A percentile compares a stretch with the other conserved stretches of the same genome.
Conservation (phyloP, 2,797 vertebrate genomes). For the Thripadectes ignobilis region DNA sequence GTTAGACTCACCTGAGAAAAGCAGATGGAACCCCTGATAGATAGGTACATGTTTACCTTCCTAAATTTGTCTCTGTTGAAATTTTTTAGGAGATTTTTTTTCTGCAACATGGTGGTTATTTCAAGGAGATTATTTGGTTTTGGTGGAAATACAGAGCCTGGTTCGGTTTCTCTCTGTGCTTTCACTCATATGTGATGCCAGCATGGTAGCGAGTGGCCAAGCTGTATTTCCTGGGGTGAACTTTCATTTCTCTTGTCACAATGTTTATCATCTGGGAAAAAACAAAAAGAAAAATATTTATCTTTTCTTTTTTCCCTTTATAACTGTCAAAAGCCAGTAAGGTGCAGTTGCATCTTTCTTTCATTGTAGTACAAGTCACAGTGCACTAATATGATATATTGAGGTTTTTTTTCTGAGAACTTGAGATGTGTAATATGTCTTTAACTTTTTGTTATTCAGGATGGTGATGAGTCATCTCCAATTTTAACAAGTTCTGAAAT, state of each 20-base stretch:
- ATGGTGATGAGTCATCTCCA: slow-evolving; percentile 89
- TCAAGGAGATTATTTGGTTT: neutral
- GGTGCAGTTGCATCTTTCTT: neutral
- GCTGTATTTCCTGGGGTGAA: accelerated
- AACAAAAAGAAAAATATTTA: neutral
- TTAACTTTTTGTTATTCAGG: slow-evolving; percentile 75
- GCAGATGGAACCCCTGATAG: neutral
- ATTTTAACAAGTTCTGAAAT: slow-evolving; percentile 92
- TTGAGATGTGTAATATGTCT: neutral
- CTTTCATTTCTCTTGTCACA: neutral
- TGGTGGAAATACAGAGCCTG: accelerated
- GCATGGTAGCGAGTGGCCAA: neutral
- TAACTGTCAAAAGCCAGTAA: neutral
- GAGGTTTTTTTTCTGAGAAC: neutral
- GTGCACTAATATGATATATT: neutral
- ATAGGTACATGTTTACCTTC: accelerated
- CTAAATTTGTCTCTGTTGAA: neutral
- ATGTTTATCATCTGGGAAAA: neutral
- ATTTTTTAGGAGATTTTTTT: neutral
- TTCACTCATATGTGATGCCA: neutral
- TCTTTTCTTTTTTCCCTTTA: neutral
- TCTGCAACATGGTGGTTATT: neutral
- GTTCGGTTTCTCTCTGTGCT: neutral
- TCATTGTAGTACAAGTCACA: neutral
- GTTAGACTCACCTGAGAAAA: neutral